These are phyloP conservation scores for Psilopsiagon aymara DNA, from an alignment of 2,113 vertebrate species.

Conservation along the genomic window DNA sequence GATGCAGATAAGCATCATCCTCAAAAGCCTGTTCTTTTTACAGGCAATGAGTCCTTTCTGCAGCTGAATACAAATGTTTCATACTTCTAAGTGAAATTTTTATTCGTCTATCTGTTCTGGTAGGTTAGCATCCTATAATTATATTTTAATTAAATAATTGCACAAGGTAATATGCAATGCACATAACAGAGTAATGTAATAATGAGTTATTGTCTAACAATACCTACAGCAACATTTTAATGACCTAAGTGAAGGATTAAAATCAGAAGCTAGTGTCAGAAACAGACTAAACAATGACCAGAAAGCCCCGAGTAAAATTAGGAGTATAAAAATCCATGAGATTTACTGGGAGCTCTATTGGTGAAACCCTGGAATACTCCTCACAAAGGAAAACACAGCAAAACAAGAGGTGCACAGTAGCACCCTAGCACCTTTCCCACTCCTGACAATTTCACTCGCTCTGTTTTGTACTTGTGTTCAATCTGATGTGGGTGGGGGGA, in stretches of 20 bases:
- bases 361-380: neutral
- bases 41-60: constrained; percentile 14
- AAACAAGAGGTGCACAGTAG: neutral
- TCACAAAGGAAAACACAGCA: neutral
- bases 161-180: neutral
- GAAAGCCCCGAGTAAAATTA: neutral
- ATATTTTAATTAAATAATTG: constrained; percentile 63
- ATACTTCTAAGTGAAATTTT: constrained; percentile 30
- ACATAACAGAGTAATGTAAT: neutral
- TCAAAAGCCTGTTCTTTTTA: constrained; percentile 17
- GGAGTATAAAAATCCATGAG: neutral
- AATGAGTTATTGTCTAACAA: neutral
- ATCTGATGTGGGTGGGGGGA: accelerated
- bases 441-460: accelerated
- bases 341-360: neutral
- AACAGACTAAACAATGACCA: neutral
- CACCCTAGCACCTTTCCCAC: neutral
- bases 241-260: neutral
- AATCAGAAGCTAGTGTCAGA: neutral
- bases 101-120: constrained; percentile 31
- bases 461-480: neutral
- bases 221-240: neutral
- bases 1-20: constrained; percentile 37
- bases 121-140: constrained; percentile 6
- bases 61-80: constrained; percentile 23